These are phyloP conservation scores for Platerodrilus igneus DNA, from an alignment of 2,888 invertebrate species.

Conservation along the genomic window DNA sequence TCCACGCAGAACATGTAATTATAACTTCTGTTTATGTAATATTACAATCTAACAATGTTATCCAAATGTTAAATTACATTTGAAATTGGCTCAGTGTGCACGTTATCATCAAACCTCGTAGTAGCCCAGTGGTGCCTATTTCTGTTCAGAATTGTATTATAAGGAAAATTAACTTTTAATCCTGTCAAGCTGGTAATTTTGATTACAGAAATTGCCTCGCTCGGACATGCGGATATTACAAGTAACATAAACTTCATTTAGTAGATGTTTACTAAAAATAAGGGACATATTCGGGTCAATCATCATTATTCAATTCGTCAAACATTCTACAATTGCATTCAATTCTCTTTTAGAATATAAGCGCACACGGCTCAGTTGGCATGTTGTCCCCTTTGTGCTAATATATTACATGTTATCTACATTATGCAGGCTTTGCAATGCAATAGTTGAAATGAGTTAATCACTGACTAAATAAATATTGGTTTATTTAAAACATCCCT, in stretches of 20 bases:
- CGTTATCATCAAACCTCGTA: constrained; percentile 37
- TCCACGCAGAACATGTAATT: constrained; percentile 43
- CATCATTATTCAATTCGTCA: constrained; percentile 35
- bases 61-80: constrained; percentile 45
- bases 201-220: constrained; percentile 28
- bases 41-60: constrained; percentile 43
- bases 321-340: constrained; percentile 27
- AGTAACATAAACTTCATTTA: no score
- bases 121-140: constrained; percentile 33
- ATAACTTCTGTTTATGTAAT: constrained; percentile 45
- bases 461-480: no score
- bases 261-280: no score
- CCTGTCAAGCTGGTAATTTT: constrained; percentile 35
- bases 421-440: constrained; percentile 19
- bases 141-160: constrained; percentile 41
- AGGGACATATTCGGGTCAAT: no score
- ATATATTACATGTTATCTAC: constrained; percentile 19
- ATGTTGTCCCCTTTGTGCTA: constrained; percentile 19
- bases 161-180: constrained; percentile 44
- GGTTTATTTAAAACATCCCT: no score
- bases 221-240: no score
- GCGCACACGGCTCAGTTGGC: constrained; percentile 21
- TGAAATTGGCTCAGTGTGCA: constrained; percentile 38
- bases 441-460: no score
- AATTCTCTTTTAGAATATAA: constrained; percentile 22